A percentile compares a stretch with the other conserved stretches of the same genome.
phyloP scores from a whole-genome alignment of 2,797 vertebrate genomes.

The Anisognathus igniventris region DNA sequence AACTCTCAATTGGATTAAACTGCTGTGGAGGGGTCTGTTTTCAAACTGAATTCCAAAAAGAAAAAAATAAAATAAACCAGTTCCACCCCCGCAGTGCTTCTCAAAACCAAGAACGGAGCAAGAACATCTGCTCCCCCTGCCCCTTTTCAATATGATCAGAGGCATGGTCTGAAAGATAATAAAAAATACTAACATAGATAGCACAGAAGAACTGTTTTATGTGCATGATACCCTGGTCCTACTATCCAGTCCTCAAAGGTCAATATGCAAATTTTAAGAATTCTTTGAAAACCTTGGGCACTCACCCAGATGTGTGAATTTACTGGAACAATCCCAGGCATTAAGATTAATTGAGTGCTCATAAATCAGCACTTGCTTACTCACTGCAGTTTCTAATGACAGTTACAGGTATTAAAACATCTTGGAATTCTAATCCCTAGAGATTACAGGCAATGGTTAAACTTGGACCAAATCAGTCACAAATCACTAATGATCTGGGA shows the following conservation, averaged over 20 bases:
- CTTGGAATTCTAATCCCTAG: background rate
- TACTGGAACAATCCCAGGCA: background rate
- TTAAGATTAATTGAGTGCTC: background rate
- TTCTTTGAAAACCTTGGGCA: background rate
- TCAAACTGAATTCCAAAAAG: background rate
- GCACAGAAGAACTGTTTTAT: background rate
- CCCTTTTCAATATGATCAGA: background rate
- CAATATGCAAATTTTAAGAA: background rate
- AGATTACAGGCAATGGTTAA: background rate
- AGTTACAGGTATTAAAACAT: background rate
- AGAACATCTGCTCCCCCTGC: accelerated
- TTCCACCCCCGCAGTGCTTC: background rate
- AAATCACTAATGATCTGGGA: background rate
- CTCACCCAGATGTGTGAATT: background rate
- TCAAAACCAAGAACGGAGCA: background rate
- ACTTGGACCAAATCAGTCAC: background rate
- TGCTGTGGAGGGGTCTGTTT: background rate
- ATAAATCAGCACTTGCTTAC: background rate
- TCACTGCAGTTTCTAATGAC: background rate
- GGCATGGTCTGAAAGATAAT: background rate
- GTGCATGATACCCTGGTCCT: background rate
- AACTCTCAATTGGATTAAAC: background rate
- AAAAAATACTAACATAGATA: background rate
- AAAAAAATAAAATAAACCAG: background rate
- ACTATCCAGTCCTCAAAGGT: background rate